These are phyloP conservation scores for Therioaphis trifolii DNA, from an alignment of 2,888 invertebrate genomes.

Conservation along the genomic window DNA sequence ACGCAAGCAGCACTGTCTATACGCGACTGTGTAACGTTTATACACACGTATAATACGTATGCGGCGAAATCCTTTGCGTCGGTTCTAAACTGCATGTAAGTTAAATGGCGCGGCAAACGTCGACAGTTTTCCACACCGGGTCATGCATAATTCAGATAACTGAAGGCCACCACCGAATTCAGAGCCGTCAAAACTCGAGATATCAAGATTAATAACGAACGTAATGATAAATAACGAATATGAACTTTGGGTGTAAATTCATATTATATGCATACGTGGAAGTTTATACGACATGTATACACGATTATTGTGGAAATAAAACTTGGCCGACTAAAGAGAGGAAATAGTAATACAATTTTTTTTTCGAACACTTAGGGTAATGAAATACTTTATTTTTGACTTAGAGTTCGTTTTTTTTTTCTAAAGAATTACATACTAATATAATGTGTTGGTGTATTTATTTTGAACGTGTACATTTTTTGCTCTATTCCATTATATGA, in stretches of 20 bases:
- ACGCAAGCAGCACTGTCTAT: not conserved
- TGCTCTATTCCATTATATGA: no score
- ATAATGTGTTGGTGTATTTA: no score
- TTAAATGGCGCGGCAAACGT: slow-evolving; percentile 60
- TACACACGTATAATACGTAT: slow-evolving; percentile 31
- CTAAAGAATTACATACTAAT: not conserved
- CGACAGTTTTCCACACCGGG: slow-evolving; percentile 57
- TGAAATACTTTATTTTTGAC: not conserved
- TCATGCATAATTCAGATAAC: slow-evolving; percentile 60
- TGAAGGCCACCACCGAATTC: slow-evolving; percentile 39
- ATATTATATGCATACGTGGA: not conserved
- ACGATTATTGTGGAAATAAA: not conserved
- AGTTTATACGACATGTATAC: not conserved
- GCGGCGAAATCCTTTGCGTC: slow-evolving; percentile 1
- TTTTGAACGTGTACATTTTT: no score
- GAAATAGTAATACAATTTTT: not conserved
- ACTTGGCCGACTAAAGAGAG: not conserved
- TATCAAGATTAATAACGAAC: slow-evolving; percentile 60
- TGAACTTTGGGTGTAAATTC: not conserved
- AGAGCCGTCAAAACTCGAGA: slow-evolving; percentile 49
- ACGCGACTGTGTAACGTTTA: slow-evolving; percentile 1
- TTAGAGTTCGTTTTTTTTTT: not conserved
- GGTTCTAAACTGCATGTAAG: slow-evolving; percentile 40
- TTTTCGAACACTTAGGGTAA: not conserved
- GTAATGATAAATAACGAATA: slow-evolving; percentile 51